Evolutionary conservation across 2,888 invertebrate species (phyloP).

Genomic region (Athripsodes cinereus): DNA sequence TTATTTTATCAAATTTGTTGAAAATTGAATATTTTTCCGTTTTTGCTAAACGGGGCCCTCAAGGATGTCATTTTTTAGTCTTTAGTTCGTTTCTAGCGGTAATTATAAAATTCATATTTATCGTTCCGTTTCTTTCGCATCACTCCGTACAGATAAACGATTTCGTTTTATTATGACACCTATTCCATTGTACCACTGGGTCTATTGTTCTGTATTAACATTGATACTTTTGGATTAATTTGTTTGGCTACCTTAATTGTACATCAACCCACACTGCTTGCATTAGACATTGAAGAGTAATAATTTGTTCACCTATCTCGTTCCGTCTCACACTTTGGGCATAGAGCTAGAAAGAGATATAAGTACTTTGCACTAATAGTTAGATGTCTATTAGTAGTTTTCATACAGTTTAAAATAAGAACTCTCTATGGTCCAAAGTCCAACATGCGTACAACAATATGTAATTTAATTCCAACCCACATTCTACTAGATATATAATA

Average conservation of each 20-base stretch:
- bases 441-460: background rate
- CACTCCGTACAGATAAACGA: background rate
- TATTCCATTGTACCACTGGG: constrained; percentile 5
- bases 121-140: background rate
- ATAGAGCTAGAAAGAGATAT: background rate
- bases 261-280: background rate
- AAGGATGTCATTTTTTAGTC: too few species aligned
- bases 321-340: background rate
- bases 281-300: too few species aligned
- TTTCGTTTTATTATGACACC: constrained; percentile 6
- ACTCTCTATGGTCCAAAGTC: constrained; percentile 1
- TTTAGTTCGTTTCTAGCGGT: too few species aligned
- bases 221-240: background rate
- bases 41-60: too few species aligned
- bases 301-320: background rate
- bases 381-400: background rate
- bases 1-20: too few species aligned
- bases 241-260: constrained; percentile 1
- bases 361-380: background rate
- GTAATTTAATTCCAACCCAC: background rate
- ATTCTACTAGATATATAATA: background rate
- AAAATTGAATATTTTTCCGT: too few species aligned
- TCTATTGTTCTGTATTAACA: constrained; percentile 3
- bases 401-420: background rate
- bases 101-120: too few species aligned